Evolutionary conservation across 2,113 vertebrate genomes (phyloP).

Genomic region (Apeltes quadracus): DNA sequence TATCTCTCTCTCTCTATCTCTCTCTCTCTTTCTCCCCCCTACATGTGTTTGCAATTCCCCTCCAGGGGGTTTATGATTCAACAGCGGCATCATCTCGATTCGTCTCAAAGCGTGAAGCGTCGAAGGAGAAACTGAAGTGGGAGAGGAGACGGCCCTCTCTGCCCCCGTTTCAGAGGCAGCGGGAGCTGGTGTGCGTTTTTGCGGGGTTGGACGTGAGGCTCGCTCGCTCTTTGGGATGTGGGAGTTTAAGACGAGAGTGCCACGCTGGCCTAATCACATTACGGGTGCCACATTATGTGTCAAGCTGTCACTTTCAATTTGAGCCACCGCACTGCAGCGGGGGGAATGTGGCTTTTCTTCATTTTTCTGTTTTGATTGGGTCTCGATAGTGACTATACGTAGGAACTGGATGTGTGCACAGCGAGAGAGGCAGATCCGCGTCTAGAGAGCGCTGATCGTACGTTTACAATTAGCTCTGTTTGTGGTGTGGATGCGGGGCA

Average conservation of each 20-base stretch:
- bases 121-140: constrained; percentile 68
- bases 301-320: constrained; percentile 86
- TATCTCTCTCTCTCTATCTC: constrained; percentile 34
- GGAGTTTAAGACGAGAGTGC: constrained; percentile 75
- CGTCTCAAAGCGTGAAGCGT: constrained; percentile 76
- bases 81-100: constrained; percentile 75
- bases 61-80: constrained; percentile 77
- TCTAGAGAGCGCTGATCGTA: constrained; percentile 60
- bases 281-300: constrained; percentile 84
- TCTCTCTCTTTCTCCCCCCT: constrained; percentile 25
- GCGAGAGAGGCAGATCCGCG: constrained; percentile 34
- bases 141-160: constrained; percentile 64
- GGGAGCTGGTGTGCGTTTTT: constrained; percentile 74
- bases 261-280: constrained; percentile 84
- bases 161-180: constrained; percentile 61
- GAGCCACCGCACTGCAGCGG: constrained; percentile 73
- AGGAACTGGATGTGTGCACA: constrained; percentile 50
- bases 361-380: constrained; percentile 79
- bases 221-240: constrained; percentile 75
- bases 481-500: constrained; percentile 41
- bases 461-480: constrained; percentile 78
- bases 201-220: constrained; percentile 70
- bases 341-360: constrained; percentile 65
- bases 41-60: constrained; percentile 82
- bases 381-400: constrained; percentile 72